Evolutionary conservation across 2,888 invertebrate species (phyloP), one percentile per base, ranked within the genome.

Genomic region (Petrolisthes manimaculis): DNA sequence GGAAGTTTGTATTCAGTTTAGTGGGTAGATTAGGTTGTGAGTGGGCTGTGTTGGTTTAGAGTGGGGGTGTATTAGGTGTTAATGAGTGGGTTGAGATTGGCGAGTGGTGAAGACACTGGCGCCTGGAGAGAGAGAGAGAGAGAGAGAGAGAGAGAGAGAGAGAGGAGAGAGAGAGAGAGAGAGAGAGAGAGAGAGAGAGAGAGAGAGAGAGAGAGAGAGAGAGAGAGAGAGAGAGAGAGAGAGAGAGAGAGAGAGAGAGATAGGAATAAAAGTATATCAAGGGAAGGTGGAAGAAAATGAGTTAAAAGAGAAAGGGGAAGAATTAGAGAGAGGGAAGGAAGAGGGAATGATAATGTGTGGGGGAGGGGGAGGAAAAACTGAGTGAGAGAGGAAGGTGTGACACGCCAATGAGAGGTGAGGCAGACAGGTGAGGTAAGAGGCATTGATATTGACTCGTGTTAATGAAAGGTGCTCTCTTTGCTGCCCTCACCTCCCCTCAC

Each of bases 211-310:
- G 82, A 67, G 69, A 67, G 82, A 82, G 82, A 67, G 69, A 67
- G 82, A 83, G 83, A 75, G 75, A 75, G 75, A 83, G 83, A 75
- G 55, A 54, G 83, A 83, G 69, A 83, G 83, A 83, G 83, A 67
- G 84, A 84, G 74, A 74, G 75, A 84, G 84, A 84, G 75, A 75
- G 75, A 74, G 84, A 75, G 84, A 83, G 71, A 53, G 83, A 83
- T 37, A 69, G 71, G 51, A 53, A 83, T 14, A 71, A 51, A 53
- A 53, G 53, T 14, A 71, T 14, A 53, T 37, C 69, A 14, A 69
- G 51, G 51, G 71, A 83, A 53, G 71, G 51, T 24, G 51, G 51
- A 53, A 83, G 51, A 24, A 9, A 81, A 21, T n/a, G 3, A 55
- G n/a, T 56, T 18, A 81, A 51, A n/a, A 14, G 12, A 37, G 37